Evolutionary conservation across 2,113 vertebrate genomes (phyloP).

Genomic region (Thunnus maccoyii): DNA sequence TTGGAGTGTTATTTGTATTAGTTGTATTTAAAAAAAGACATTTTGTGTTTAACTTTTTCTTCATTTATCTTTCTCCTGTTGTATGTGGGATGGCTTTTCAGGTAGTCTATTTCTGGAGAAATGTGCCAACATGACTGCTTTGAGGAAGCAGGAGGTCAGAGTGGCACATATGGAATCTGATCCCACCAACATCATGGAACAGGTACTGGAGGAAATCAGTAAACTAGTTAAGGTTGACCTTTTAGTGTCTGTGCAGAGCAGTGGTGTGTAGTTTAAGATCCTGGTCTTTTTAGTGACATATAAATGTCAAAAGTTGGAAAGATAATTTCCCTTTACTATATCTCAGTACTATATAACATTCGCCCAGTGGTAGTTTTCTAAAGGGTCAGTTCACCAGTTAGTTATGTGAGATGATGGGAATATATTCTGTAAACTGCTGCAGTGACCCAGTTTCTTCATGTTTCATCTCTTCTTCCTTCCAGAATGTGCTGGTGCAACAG

Average conservation of each 20-base stretch:
- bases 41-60: background rate
- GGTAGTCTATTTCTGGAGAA: constrained; percentile 61
- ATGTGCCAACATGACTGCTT: constrained; percentile 27
- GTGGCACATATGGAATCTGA: constrained; percentile 66
- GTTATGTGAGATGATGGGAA: background rate
- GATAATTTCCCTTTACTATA: background rate
- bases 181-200: constrained; percentile 67
- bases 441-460: background rate
- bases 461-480: background rate
- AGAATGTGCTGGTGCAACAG: constrained; percentile 70
- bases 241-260: background rate
- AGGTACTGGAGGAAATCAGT: constrained; percentile 79
- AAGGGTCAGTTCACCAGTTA: background rate
- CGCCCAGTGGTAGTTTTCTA: background rate
- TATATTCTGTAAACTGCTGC: background rate
- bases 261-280: background rate
- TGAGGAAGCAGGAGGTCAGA: constrained; percentile 72
- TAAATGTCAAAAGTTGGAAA: background rate
- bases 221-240: background rate
- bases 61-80: background rate
- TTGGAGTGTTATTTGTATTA: no score
- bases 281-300: background rate
- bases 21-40: no score
- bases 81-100: constrained; percentile 57
- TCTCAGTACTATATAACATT: background rate